Evolutionary conservation across 2,888 invertebrate species (phyloP).

Genomic region (Microctonus brassicae): DNA sequence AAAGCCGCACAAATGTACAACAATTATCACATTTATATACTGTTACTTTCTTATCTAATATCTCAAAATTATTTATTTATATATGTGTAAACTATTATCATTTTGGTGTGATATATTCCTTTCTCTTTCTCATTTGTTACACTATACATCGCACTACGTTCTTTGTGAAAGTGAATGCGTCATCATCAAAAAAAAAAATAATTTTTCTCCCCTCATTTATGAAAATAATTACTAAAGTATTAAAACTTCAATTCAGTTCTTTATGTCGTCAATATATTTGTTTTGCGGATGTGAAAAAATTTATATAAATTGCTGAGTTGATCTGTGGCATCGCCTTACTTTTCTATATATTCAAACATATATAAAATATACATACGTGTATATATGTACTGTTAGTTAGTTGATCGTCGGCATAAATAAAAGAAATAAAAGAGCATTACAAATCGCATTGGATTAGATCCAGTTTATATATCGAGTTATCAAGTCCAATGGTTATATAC

Average conservation of each 20-base stretch:
- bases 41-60: conserved; percentile 17
- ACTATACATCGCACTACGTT: background rate
- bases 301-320: too few species aligned
- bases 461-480: background rate
- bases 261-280: too few species aligned
- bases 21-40: background rate
- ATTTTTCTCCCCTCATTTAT: background rate
- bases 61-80: background rate
- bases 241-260: too few species aligned
- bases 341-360: too few species aligned
- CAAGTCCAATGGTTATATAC: background rate
- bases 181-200: too few species aligned
- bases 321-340: too few species aligned
- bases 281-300: too few species aligned
- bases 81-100: conserved; percentile 1
- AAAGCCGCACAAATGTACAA: background rate
- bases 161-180: conserved; percentile 29
- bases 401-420: too few species aligned
- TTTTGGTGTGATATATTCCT: background rate
- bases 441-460: background rate
- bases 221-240: too few species aligned
- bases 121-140: background rate
- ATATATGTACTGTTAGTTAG: too few species aligned
- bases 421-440: too few species aligned
- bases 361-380: too few species aligned